phyloP scores from a whole-genome alignment of 2,888 invertebrate genomes.

The Acanthosepion lycidas region DNA sequence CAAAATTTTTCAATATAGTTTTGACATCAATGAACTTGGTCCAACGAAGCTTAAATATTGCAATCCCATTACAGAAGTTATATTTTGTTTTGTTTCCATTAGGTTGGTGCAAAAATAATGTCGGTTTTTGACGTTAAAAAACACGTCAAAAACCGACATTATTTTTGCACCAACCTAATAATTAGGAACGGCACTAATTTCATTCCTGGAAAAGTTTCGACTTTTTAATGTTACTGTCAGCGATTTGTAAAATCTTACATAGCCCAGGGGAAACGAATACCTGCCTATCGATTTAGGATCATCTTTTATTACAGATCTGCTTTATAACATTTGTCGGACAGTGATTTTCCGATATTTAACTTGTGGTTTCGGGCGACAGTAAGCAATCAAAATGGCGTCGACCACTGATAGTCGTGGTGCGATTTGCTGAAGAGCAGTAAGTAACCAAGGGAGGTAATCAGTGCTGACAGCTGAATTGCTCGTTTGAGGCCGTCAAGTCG shows the following conservation, averaged over 20 bases:
- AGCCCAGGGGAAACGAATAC: too few relatives aligned
- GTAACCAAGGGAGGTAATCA: slow-evolving; percentile 20
- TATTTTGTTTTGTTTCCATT: too few relatives aligned
- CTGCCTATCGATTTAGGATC: background rate
- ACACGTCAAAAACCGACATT: too few relatives aligned
- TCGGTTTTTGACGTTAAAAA: too few relatives aligned
- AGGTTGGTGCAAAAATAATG: too few relatives aligned
- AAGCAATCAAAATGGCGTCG: background rate
- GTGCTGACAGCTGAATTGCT: slow-evolving; percentile 3
- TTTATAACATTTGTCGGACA: background rate
- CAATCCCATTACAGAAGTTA: too few relatives aligned
- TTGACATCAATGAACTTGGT: too few relatives aligned
- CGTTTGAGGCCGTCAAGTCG: background rate
- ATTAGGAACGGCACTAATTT: too few relatives aligned
- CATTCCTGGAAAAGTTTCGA: too few relatives aligned
- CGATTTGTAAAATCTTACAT: background rate
- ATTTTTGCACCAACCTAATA: too few relatives aligned
- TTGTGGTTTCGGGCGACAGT: background rate
- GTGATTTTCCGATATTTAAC: slow-evolving; percentile 3
- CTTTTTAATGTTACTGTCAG: background rate
- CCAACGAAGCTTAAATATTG: too few relatives aligned
- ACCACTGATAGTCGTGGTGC: background rate
- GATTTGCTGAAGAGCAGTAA: slow-evolving; percentile 33
- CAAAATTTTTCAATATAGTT: too few relatives aligned
- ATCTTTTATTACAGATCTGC: background rate